A percentile compares a stretch with the other conserved stretches of the same genome.
phyloP scores from a whole-genome alignment of 2,113 vertebrate species.

The Planiliza haematocheilus region DNA sequence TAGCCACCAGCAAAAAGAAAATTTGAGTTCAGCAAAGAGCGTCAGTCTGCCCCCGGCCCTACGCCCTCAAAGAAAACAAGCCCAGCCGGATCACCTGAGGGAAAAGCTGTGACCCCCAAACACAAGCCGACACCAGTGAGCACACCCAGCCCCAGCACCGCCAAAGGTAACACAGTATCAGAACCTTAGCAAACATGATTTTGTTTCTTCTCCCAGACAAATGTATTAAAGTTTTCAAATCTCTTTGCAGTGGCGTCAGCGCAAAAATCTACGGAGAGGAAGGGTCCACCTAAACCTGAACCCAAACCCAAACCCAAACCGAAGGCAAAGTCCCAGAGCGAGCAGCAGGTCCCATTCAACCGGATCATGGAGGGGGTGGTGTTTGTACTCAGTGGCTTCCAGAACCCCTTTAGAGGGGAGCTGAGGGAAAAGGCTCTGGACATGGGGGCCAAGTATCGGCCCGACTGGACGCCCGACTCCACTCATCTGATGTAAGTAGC shows the following conservation, averaged over 20 bases:
- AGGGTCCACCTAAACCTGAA: slow-evolving; percentile 61
- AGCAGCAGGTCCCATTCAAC: slow-evolving; percentile 74
- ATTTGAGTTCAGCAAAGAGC: slow-evolving; percentile 89
- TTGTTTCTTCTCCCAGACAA: not conserved
- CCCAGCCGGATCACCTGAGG: slow-evolving; percentile 67
- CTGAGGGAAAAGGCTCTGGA: slow-evolving; percentile 91
- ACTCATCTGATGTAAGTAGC: slow-evolving; percentile 91
- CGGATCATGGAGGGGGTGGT: slow-evolving; percentile 87
- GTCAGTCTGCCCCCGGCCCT: slow-evolving; percentile 62
- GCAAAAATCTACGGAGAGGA: slow-evolving; percentile 66
- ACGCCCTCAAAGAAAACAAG: slow-evolving; percentile 77
- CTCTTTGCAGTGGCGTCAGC: slow-evolving; percentile 54
- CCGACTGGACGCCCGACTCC: slow-evolving; percentile 89
- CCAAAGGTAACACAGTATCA: slow-evolving; percentile 76
- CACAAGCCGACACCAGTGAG: slow-evolving; percentile 63
- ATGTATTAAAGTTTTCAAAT: not conserved
- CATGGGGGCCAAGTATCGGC: slow-evolving; percentile 90
- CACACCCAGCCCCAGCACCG: slow-evolving; percentile 61
- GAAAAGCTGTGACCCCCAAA: slow-evolving; percentile 70
- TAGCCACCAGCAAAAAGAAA: slow-evolving; percentile 88
- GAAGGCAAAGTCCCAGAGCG: slow-evolving; percentile 47
- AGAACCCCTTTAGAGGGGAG: slow-evolving; percentile 91
- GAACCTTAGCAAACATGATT: not conserved
- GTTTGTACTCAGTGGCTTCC: slow-evolving; percentile 93
- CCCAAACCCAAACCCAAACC: slow-evolving; percentile 69